Evolutionary conservation across 2,797 vertebrate species (phyloP), one percentile per base, ranked within the genome.

Genomic region (Aulostomus chinensis): DNA sequence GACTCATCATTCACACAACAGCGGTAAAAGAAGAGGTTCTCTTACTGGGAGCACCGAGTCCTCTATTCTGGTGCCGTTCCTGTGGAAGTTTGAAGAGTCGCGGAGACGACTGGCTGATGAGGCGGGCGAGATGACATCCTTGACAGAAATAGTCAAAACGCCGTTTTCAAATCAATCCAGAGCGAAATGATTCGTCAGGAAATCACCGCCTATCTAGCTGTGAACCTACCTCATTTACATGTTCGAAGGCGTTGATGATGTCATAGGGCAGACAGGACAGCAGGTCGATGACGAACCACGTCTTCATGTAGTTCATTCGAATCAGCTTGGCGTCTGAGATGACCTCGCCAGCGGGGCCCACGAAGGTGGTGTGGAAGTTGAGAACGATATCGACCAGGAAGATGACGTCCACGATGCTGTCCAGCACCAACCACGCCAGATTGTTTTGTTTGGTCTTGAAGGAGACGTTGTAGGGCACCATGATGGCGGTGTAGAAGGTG

Each of bases 401-500:
- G 86, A 98, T 96, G 81, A 98, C 93, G 0, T 99, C 96, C 62
- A 99, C 96, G 0, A 99, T 93, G 20, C 91, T 92, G 92, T 99
- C 97, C 89, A 98, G 82, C 80, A 98, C 97, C 13, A 99, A 86
- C 97, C 96, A 99, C 9, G 91, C 93, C 78, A 99, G 81, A 70
- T 97, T 97, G 88, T 95, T 98, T 66, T 98, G 96, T 61, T 95
- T 96, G 1, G 94, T 97, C 84, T 94, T 97, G 73, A 99, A 99
- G 59, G 96, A 99, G 62, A 99, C 97, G 0, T 98, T 98, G 17
- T 98, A 99, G 58, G 97, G 97, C 80, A 99, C 97, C 97, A 99
- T 97, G 79, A 99, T 99, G 86, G 97, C 96, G 1, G 97, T 99
- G 86, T 99, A 99, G 91, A 99, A 99, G 73, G 97, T 99, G 64